phyloP scores from a whole-genome alignment of 23 tunicate species.

The Botrylloides violaceus region DNA sequence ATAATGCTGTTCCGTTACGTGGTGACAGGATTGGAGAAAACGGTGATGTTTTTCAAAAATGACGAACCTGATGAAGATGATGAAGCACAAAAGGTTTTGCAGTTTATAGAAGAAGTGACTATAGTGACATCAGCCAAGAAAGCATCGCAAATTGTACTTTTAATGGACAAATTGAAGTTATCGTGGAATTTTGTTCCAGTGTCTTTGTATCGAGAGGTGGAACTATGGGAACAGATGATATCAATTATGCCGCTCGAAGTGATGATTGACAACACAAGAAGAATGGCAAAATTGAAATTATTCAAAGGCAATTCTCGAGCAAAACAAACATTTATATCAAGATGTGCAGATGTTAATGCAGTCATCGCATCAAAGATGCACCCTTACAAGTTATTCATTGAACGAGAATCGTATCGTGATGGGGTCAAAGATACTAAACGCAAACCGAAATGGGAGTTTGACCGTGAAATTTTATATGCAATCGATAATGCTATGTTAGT shows the following conservation, averaged over 20 bases:
- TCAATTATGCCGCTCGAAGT: conserved; percentile 3
- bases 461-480: conserved; percentile 11
- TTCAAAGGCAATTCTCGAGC: conserved; percentile 1
- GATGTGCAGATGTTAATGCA: background rate
- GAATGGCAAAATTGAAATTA: conserved; percentile 9
- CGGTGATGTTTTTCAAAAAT: conserved; percentile 2
- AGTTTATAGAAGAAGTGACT: background rate
- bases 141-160: background rate
- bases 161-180: background rate
- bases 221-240: background rate
- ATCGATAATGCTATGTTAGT: conserved; percentile 5
- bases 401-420: conserved; percentile 13
- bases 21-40: conserved; percentile 9
- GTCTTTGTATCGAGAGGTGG: background rate
- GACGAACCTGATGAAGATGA: background rate
- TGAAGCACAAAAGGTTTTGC: background rate
- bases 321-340: background rate
- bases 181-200: conserved; percentile 5
- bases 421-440: conserved; percentile 6
- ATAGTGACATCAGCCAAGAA: conserved; percentile 1
- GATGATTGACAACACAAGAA: background rate
- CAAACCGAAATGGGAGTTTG: conserved; percentile 16
- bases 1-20: conserved; percentile 6
- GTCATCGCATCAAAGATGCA: conserved; percentile 4
- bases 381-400: conserved; percentile 10